phyloP scores from a whole-genome alignment of 2,113 vertebrate genomes.

The Triplophysa dalaica region DNA sequence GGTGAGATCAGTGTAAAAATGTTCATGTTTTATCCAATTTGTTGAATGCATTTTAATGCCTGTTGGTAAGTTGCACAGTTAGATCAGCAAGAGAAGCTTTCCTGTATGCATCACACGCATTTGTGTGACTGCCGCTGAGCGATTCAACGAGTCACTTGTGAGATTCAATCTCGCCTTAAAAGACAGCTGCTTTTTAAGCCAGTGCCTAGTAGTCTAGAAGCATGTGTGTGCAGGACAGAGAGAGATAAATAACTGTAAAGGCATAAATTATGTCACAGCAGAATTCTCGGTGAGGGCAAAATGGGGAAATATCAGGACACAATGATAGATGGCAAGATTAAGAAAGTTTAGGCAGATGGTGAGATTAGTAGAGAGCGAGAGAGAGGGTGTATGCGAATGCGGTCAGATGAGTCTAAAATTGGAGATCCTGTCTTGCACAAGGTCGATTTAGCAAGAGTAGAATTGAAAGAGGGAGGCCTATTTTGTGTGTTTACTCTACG shows the following conservation, averaged over 20 bases:
- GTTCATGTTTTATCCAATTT: too few relatives aligned
- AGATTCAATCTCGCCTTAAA: too few relatives aligned
- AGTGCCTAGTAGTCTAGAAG: background rate
- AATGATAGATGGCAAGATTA: background rate
- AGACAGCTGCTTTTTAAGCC: background rate
- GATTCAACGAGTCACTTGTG: too few relatives aligned
- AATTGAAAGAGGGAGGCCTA: constrained; percentile 14
- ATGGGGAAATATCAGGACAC: constrained; percentile 24
- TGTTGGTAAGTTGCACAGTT: too few relatives aligned
- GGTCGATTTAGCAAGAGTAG: constrained; percentile 40
- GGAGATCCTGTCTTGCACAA: constrained; percentile 54
- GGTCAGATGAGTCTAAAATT: constrained; percentile 37
- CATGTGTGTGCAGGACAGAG: background rate
- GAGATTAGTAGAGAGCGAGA: constrained; percentile 26
- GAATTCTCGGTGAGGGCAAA: background rate
- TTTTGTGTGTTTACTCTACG: background rate
- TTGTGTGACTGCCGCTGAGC: too few relatives aligned
- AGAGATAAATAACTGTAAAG: background rate
- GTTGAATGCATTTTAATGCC: too few relatives aligned
- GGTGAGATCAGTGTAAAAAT: too few relatives aligned
- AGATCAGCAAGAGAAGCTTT: too few relatives aligned
- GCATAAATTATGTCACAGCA: background rate
- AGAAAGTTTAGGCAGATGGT: constrained; percentile 24
- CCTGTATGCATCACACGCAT: too few relatives aligned
- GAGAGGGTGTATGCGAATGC: constrained; percentile 44